These are phyloP conservation scores for Augochlora pura DNA, from an alignment of 1,140 invertebrate species.

Conservation along the genomic window DNA sequence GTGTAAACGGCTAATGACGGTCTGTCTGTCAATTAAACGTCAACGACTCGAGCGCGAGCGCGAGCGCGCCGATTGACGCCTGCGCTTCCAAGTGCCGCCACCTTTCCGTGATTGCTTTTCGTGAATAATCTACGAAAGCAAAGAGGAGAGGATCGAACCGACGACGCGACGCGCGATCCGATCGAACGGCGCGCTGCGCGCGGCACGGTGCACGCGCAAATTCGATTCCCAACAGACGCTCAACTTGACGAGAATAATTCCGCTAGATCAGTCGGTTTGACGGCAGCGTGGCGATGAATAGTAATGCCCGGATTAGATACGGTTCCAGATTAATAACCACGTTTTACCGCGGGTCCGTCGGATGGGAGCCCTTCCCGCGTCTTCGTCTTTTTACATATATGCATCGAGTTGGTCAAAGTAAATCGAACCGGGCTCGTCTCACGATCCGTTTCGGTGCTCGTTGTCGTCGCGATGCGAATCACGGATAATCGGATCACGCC, in stretches of 20 bases:
- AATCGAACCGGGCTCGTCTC: neutral
- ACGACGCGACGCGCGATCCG: neutral
- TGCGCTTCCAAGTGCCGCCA: neutral
- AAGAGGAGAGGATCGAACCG: neutral
- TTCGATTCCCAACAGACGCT: constrained; percentile 27
- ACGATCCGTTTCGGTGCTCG: neutral
- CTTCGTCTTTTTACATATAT: neutral
- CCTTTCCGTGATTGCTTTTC: neutral
- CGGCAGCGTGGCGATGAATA: constrained; percentile 34
- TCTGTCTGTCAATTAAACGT: neutral
- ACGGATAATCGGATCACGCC: neutral
- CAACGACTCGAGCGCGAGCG: neutral
- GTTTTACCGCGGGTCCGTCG: constrained; percentile 20
- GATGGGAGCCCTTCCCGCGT: neutral
- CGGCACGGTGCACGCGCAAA: constrained; percentile 9
- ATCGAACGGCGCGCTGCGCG: neutral
- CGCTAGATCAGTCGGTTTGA: constrained; percentile 30
- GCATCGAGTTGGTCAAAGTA: neutral
- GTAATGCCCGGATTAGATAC: constrained; percentile 37
- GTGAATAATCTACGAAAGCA: neutral
- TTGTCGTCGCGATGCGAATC: neutral
- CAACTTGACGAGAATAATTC: constrained; percentile 40
- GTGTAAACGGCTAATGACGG: neutral
- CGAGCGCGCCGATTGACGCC: neutral
- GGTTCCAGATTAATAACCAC: constrained; percentile 33